These are phyloP conservation scores for Drepana arcuata DNA, from an alignment of 1,140 invertebrate species.

Conservation along the genomic window DNA sequence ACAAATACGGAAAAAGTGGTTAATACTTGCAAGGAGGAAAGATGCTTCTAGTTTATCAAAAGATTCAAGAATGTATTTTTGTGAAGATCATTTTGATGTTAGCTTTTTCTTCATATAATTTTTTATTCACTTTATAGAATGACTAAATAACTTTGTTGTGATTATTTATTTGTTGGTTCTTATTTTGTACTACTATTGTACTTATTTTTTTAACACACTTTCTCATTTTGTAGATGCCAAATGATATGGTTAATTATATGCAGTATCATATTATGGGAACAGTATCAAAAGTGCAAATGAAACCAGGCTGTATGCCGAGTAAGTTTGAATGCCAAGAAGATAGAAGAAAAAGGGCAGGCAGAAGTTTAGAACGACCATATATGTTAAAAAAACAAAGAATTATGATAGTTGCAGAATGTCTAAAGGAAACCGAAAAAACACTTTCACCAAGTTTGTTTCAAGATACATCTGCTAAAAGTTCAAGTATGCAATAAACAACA, in stretches of 20 bases:
- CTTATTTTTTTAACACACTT: background rate
- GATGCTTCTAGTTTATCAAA: conserved; percentile 6
- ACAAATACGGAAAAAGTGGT: conserved; percentile 14
- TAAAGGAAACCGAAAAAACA: background rate
- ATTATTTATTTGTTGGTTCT: background rate
- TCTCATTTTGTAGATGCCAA: background rate
- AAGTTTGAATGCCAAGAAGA: background rate
- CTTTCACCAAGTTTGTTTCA: background rate
- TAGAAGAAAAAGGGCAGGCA: background rate
- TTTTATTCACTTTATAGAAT: background rate
- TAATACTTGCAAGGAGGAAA: conserved; percentile 7
- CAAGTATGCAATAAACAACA: conserved; percentile 6
- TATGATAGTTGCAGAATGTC: background rate
- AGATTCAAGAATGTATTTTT: background rate
- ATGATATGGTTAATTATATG: background rate
- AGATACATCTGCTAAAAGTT: conserved; percentile 3
- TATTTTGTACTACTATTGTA: background rate
- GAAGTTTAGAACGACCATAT: background rate
- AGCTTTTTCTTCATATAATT: background rate
- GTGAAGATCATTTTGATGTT: background rate
- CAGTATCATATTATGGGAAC: background rate
- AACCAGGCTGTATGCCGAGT: background rate
- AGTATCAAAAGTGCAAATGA: background rate
- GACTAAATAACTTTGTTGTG: background rate
- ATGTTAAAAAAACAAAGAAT: background rate